Conservation (phyloP, 2,113 vertebrate species). For the Gallinago undulata region DNA sequence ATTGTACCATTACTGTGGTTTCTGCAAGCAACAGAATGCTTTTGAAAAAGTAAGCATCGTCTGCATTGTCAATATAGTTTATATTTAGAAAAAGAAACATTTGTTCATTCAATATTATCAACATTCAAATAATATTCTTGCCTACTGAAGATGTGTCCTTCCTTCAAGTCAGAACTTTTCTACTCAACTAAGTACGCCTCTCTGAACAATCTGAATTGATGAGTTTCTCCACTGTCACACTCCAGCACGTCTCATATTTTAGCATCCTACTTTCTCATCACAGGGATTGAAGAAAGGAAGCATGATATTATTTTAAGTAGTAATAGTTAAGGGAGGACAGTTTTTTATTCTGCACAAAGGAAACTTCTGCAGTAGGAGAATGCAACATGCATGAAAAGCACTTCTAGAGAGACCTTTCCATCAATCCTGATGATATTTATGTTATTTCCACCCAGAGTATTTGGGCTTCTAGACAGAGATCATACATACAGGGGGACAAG, state of each 20-base stretch:
- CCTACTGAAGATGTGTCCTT: not conserved
- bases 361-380: not conserved
- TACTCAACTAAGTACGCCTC: not conserved
- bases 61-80: not conserved
- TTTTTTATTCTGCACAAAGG: not conserved
- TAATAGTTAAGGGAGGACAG: not conserved
- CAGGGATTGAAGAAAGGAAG: not conserved
- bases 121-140: not conserved
- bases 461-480: not conserved
- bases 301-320: not conserved
- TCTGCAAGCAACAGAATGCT: not conserved
- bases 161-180: not conserved
- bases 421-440: not conserved
- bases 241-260: not conserved
- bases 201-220: not conserved
- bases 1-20: not conserved
- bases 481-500: not conserved
- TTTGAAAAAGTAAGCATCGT: not conserved
- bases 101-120: not conserved
- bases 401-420: not conserved
- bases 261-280: not conserved
- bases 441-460: not conserved
- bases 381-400: not conserved
- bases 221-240: not conserved
- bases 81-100: not conserved